Conservation (phyloP, 2,797 vertebrate genomes). For the Melanitta fusca region DNA sequence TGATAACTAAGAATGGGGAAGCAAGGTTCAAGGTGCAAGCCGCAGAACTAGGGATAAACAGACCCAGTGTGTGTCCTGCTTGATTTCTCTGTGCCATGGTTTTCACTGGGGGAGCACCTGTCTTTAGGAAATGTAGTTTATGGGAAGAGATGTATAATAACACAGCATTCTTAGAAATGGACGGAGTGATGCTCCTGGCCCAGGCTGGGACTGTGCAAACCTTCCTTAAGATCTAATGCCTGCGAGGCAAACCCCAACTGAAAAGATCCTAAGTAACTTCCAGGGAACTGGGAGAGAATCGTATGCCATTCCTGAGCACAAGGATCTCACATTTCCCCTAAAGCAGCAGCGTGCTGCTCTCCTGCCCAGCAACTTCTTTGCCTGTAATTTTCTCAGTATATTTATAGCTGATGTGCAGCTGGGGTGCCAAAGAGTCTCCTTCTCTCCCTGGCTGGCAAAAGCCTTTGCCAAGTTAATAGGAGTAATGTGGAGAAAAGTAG, state of each 20-base stretch:
- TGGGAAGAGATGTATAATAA: not conserved
- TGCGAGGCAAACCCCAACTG: not conserved
- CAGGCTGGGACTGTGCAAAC: not conserved
- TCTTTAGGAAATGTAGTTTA: not conserved
- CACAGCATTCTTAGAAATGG: not conserved
- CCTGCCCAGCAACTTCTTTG: not conserved
- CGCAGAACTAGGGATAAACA: not conserved
- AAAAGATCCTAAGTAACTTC: not conserved
- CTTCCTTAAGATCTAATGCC: not conserved
- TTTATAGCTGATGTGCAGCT: not conserved
- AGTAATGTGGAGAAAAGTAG: not conserved
- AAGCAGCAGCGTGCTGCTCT: not conserved
- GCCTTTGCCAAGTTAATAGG: not conserved
- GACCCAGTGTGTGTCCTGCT: not conserved
- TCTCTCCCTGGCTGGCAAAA: not conserved
- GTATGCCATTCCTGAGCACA: not conserved
- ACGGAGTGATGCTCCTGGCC: not conserved
- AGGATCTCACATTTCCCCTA: not conserved
- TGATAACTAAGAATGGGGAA: not conserved
- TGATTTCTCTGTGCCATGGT: fast-evolving
- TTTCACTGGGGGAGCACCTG: not conserved
- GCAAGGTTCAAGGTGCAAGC: not conserved
- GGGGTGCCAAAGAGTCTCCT: not conserved
- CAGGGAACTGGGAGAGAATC: not conserved
- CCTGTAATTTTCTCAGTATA: not conserved